Conservation (phyloP, 2,888 invertebrate species). For the Xylota segnis region DNA sequence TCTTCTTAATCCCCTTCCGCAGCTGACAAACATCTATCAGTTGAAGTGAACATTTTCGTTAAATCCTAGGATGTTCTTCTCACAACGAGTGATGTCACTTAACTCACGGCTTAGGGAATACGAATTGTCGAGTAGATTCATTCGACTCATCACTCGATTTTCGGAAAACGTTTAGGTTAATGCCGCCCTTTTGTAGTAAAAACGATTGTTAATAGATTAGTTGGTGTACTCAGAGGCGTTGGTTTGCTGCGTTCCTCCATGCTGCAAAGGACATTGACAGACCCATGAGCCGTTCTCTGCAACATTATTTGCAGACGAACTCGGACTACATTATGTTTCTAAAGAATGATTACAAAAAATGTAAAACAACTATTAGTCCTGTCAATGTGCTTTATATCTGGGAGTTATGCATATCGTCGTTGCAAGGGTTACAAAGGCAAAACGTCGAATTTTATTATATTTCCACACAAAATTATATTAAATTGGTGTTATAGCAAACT, state of each 20-base stretch:
- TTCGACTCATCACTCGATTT: background rate
- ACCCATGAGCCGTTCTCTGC: background rate
- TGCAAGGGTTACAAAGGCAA: constrained; percentile 1
- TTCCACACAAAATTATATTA: constrained; percentile 21
- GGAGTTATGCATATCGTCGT: background rate
- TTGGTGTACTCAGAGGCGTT: background rate
- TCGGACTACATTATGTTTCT: too few species aligned
- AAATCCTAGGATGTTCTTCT: too few species aligned
- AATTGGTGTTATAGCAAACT: constrained; percentile 37
- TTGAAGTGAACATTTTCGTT: too few species aligned
- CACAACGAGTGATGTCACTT: too few species aligned
- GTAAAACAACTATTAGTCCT: background rate
- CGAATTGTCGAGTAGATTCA: too few species aligned
- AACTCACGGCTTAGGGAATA: too few species aligned
- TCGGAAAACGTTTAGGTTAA: background rate
- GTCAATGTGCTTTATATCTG: background rate
- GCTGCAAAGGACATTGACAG: constrained; percentile 9
- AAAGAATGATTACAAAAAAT: too few species aligned
- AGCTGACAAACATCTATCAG: too few species aligned
- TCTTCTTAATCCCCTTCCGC: too few species aligned
- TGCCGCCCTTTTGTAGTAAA: constrained; percentile 1
- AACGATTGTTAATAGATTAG: constrained; percentile 33
- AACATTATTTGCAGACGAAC: background rate
- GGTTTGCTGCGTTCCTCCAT: background rate
- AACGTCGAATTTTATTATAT: constrained; percentile 10